Conservation (phyloP, 2,888 invertebrate genomes). For the Scaptomyza flava region DNA sequence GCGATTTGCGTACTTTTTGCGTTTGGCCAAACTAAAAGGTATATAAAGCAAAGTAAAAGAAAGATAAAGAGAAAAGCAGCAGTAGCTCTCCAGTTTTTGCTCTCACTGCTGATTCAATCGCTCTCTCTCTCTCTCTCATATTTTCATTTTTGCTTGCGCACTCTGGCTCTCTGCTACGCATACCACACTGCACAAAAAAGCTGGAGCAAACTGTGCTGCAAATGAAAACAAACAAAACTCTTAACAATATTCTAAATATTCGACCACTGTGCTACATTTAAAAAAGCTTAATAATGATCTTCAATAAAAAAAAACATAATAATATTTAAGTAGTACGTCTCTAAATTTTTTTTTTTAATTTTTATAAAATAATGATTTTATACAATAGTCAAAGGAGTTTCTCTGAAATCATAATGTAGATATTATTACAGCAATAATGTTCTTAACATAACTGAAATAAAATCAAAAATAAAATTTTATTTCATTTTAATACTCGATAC, state of each 20-base stretch:
- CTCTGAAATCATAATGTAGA: too few species aligned
- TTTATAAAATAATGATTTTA: too few species aligned
- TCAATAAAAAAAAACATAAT: not conserved
- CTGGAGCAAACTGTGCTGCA: slow-evolving; percentile 2
- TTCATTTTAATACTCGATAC: too few species aligned
- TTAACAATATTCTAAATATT: not conserved
- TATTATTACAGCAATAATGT: too few species aligned
- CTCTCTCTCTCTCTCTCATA: not conserved
- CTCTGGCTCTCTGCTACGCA: slow-evolving; percentile 18
- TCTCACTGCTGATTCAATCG: slow-evolving; percentile 21
- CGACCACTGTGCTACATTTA: not conserved
- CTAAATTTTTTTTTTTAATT: too few species aligned
- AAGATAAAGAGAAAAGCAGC: slow-evolving; percentile 28
- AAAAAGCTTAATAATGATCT: not conserved
- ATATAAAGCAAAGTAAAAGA: slow-evolving; percentile 44
- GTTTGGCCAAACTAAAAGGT: slow-evolving; percentile 65
- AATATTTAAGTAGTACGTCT: not conserved
- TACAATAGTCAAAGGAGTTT: too few species aligned
- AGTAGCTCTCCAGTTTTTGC: slow-evolving; percentile 22
- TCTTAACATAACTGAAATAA: too few species aligned
- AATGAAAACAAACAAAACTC: too few species aligned
- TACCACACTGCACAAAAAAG: slow-evolving; percentile 36
- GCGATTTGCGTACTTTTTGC: slow-evolving; percentile 57
- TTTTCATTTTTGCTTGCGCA: slow-evolving; percentile 26
- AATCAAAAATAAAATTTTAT: too few species aligned